Base-by-base conservation (phyloP, 2,888 invertebrate species). In the Keiferia lycopersicella region DNA sequence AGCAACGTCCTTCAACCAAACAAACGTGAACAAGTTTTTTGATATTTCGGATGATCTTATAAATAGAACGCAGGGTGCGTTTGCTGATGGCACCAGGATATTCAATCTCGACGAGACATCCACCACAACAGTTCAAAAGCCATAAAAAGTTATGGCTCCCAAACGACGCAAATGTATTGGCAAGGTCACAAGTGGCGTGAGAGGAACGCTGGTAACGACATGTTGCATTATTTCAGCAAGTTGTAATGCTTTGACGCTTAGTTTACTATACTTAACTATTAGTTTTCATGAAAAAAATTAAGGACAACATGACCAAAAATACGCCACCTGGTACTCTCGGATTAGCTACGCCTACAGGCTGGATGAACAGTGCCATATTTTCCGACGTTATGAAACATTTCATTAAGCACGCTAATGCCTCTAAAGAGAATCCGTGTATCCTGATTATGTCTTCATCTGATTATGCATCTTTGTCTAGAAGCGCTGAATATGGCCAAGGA, bases 281-380 rank as follows among this genome's bases (percentile, higher is more conserved):
- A 74, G 76, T 51, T 67, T 56, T 68, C 73, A 62, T 76, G 78
- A 59, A 10, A 51, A 45, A 45, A 45, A 45, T 57, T 18, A 59
- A 64, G 38, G 34, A 34, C n/a, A 58, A 65, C n/a, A 34, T 53
- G 48, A 22, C 22, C 18, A 62, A 61, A 61, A 26, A 50, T 38
- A 79, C 79, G 39, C 79, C 79, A 63, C 65, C 76, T 56, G 81
- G 78, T 38, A 76, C 79, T 48, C 67, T 81, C 50, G 79, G 78
- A 16, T 67, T 81, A 22, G 80, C 78, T 14, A 71, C 72, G 67
- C 71, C 74, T 58, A 72, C 73, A 60, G 83, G 81, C 22, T 83
- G 81, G 82, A 81, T 81, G 76, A 80, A 71, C 53, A 64, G 69
- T 16, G 73, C 77, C 53, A 64, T 76, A 18, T 83, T 82, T 70